Evolutionary conservation across 2,113 vertebrate species (phyloP), one percentile per base, ranked within the genome.

Genomic region (Anhinga anhinga): DNA sequence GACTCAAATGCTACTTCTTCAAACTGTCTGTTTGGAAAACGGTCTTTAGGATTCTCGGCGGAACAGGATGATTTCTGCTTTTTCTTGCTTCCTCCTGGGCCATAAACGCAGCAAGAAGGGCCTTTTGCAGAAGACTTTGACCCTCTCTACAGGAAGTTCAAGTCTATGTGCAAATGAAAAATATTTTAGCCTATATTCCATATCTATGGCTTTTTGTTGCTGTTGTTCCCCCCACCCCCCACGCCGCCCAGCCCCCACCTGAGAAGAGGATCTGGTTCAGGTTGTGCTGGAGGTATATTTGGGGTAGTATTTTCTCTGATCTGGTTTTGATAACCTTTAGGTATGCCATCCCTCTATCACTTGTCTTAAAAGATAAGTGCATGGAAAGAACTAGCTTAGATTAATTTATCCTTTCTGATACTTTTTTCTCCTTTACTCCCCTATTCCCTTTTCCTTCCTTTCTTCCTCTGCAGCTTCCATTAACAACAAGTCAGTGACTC

Each of bases 401-500:
- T 73, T 19, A 87, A 82, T 95, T 85, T 85, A 74, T 90, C 82
- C 32, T 70, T 93, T 63, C 50, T 81, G 50, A 34, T 36, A 90
- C 59, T 79, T 88, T 88, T 92, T 65, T 84, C 92, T 94, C 79
- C 32, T 92, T 79, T 53, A 44, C 30, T 90, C 81, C 50, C 34
- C 32, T 55, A 18, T 52, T 72, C 56, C 49, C 59, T 94, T 86
- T 91, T 86, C 71, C 78, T 73, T 93, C 72, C n/a, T 40, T 81
- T 80, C 73, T 16, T 58, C 66, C 94, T 96, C 70, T 81, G 38
- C 82, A 91, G 93, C 74, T 96, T 82, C 95, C 84, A 77, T 88
- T 74, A 93, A 73, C 94, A 94, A 30, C 71, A 90, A 97, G 93
- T 88, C 94, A 92, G 90, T 96, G 95, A 97, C 89, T 97, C 96